Evolutionary conservation across 2,113 vertebrate genomes (phyloP).

Genomic region (Nicator chloris): DNA sequence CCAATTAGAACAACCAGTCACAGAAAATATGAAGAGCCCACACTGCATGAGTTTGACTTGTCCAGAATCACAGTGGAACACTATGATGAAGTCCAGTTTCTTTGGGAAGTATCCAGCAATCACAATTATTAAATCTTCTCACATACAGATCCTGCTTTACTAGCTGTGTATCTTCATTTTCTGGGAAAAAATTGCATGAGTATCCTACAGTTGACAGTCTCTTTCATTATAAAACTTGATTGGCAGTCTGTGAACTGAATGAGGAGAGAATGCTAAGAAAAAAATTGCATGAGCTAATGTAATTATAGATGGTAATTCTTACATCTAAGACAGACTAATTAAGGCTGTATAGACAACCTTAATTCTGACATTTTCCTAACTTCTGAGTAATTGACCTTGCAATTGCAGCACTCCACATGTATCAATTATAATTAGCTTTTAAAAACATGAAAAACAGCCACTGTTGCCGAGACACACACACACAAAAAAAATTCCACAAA

Average conservation of each 20-base stretch:
- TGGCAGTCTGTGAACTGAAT: not conserved
- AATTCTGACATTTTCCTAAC: slow-evolving; percentile 58
- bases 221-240: slow-evolving; percentile 8
- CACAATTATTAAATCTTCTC: not conserved
- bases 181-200: not conserved
- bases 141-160: not conserved
- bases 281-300: not conserved
- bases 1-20: not conserved
- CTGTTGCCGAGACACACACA: not conserved
- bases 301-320: slow-evolving; percentile 53
- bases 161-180: not conserved
- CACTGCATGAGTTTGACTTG: not conserved
- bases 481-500: no score
- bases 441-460: not conserved
- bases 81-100: not conserved
- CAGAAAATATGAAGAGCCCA: not conserved
- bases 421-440: slow-evolving; percentile 53
- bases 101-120: not conserved
- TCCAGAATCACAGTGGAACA: not conserved
- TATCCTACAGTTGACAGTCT: not conserved
- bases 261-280: not conserved
- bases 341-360: slow-evolving; percentile 31
- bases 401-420: slow-evolving; percentile 7
- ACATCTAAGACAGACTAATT: slow-evolving; percentile 52
- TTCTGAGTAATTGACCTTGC: slow-evolving; percentile 57